These are phyloP conservation scores for Caenorhabditis sp. DNA, from an alignment of 2,888 invertebrate genomes.

Conservation along the genomic window DNA sequence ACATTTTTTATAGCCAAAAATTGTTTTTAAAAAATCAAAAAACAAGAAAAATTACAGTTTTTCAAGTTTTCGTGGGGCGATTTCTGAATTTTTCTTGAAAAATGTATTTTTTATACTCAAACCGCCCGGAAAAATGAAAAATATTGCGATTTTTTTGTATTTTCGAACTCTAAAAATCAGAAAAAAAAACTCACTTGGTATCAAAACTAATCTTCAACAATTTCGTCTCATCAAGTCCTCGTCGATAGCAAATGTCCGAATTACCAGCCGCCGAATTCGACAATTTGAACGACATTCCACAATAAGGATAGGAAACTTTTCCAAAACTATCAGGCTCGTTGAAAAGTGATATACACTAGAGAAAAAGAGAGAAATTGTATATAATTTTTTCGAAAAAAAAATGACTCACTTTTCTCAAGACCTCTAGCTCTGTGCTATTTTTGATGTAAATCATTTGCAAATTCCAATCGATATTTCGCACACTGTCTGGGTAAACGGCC, in stretches of 20 bases:
- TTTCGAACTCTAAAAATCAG: no score
- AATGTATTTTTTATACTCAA: no score
- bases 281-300: constrained; percentile 42
- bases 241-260: constrained; percentile 45
- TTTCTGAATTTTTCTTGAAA: no score
- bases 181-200: constrained; percentile 35
- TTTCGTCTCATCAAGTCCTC: constrained; percentile 27
- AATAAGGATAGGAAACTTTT: constrained; percentile 34
- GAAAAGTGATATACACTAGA: constrained; percentile 40
- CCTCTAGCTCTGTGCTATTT: constrained; percentile 25
- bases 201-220: constrained; percentile 44
- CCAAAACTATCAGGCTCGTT: constrained; percentile 22
- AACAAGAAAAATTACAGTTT: no score
- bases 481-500: constrained; percentile 70
- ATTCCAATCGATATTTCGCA: constrained; percentile 57
- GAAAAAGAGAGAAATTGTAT: neutral
- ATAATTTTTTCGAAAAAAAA: neutral
- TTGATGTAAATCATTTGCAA: constrained; percentile 57
- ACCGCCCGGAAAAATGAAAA: no score
- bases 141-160: no score
- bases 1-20: no score
- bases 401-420: constrained; percentile 26
- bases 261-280: constrained; percentile 44
- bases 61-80: no score
- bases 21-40: no score